These are phyloP conservation scores for Cherax quadricarinatus DNA, from an alignment of 1,140 invertebrate genomes.

Conservation along the genomic window DNA sequence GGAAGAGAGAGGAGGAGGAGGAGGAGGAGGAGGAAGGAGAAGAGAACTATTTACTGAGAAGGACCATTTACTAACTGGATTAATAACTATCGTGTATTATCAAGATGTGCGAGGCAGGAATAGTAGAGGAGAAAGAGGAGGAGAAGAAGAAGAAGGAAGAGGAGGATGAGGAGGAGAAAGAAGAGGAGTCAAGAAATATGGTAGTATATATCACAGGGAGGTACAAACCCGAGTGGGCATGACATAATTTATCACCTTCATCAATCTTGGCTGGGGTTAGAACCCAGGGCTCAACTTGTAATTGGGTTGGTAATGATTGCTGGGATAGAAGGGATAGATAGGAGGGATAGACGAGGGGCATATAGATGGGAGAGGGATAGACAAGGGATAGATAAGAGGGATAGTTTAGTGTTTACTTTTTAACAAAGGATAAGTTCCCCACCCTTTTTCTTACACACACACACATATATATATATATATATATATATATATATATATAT, in stretches of 20 bases:
- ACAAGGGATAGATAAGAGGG: neutral
- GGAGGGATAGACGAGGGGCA: constrained; percentile 18
- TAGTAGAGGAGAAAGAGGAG: neutral
- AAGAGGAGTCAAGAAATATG: constrained; percentile 52
- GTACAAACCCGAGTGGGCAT: constrained; percentile 4
- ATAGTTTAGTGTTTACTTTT: no score
- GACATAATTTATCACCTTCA: constrained; percentile 46
- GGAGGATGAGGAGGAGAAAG: constrained; percentile 5
- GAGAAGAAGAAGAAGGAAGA: constrained; percentile 23
- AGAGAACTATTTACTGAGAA: no score
- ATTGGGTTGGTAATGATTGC: constrained; percentile 54
- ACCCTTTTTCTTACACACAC: no score
- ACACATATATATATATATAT: no score
- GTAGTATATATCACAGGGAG: constrained; percentile 36
- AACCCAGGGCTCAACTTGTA: constrained; percentile 26
- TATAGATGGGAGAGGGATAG: neutral
- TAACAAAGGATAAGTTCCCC: no score
- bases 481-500: no score
- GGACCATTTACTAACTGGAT: no score
- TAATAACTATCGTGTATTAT: no score
- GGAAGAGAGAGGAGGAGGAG: no score
- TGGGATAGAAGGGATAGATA: constrained; percentile 15
- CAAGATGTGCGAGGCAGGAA: no score
- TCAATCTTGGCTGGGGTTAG: constrained; percentile 23
- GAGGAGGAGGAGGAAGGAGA: no score